Evolutionary conservation across 1,140 invertebrate species (phyloP).

Genomic region (Musca vetustissima): DNA sequence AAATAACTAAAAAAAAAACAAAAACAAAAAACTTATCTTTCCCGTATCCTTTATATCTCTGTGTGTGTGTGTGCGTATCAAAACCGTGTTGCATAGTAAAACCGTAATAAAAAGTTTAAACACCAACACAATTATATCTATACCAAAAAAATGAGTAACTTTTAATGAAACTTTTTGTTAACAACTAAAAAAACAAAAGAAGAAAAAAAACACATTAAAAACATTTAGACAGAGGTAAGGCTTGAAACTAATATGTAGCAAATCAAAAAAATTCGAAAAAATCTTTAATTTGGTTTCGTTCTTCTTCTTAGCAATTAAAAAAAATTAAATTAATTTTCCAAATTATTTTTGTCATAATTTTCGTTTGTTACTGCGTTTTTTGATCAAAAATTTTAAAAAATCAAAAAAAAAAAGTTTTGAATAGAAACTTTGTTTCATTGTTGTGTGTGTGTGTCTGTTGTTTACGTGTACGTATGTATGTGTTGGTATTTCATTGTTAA

Average conservation of each 20-base stretch:
- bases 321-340: background rate
- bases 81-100: too few species aligned
- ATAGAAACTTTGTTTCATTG: conserved; percentile 14
- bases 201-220: conserved; percentile 4
- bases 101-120: background rate
- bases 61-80: background rate
- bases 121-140: background rate
- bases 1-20: too few species aligned
- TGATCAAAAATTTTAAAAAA: conserved; percentile 11
- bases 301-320: background rate
- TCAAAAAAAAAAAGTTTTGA: background rate
- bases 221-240: conserved; percentile 19
- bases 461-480: background rate
- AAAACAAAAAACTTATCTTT: background rate
- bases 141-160: background rate
- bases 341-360: background rate
- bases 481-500: background rate
- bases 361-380: background rate
- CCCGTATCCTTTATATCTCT: background rate
- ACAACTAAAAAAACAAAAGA: background rate
- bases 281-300: background rate
- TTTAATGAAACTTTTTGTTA: background rate
- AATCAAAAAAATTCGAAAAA: conserved; percentile 4
- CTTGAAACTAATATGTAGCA: conserved; percentile 22
- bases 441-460: background rate